Percentiles rank a stretch among this genome's conserved stretches.
These are phyloP conservation scores for Cephalopholis sonnerati DNA, from an alignment of 2,113 vertebrate genomes.

Conservation along the genomic window DNA sequence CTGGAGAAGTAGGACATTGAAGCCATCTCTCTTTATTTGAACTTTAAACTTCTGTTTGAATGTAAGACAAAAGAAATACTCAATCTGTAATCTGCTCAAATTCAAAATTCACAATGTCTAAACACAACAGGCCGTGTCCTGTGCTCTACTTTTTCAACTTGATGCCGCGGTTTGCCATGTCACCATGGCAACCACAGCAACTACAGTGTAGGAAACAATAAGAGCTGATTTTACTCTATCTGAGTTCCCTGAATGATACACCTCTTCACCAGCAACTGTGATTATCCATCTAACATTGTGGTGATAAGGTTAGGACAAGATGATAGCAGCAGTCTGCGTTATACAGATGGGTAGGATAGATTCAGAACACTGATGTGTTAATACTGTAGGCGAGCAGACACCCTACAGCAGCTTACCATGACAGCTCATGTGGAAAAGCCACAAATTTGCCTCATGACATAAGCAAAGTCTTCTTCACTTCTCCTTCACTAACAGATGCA, in stretches of 20 bases:
- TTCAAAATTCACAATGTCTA: background rate
- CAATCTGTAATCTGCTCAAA: background rate
- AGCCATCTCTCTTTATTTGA: background rate
- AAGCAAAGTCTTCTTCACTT: background rate
- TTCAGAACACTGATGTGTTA: conserved; percentile 8
- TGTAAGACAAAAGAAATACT: background rate
- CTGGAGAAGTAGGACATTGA: too few relatives aligned
- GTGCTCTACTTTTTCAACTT: background rate
- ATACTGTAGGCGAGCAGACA: conserved; percentile 10
- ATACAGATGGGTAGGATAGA: too few relatives aligned
- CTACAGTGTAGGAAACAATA: background rate
- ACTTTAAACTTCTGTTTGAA: background rate
- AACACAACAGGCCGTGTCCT: background rate
- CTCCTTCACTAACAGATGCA: background rate
- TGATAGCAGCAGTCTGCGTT: too few relatives aligned
- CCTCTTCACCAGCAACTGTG: background rate
- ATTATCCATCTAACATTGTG: background rate
- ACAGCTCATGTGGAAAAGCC: background rate
- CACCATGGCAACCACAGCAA: background rate
- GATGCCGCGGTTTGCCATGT: too few relatives aligned
- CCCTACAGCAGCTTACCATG: conserved; percentile 1
- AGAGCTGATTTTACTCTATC: background rate
- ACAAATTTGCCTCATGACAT: background rate
- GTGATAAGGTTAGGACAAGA: background rate
- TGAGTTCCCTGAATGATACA: background rate